Base-by-base conservation (phyloP, 1,140 invertebrate species). In the Drosophila lowei region DNA sequence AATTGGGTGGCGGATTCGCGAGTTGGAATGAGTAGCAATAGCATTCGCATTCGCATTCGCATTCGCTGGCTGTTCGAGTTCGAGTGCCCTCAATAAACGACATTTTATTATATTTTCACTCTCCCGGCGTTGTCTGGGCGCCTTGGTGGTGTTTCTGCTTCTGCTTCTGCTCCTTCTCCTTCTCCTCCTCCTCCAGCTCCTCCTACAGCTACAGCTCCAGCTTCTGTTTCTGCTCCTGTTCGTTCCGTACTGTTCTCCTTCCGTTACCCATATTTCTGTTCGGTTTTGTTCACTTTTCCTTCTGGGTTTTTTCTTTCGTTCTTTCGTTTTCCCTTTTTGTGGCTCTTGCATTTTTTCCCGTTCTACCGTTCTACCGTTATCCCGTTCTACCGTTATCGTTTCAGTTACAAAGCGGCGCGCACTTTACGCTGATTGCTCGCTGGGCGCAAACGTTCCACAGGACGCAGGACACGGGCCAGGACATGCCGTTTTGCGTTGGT, bases 381-480 rank as follows among this genome's bases (percentile, higher is more conserved):
- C n/a, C 43, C 13, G 3, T 25, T 28, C 49, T 63, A 38, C 47
- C 60, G 81, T 88, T 86, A 81, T 88, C 83, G 81, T 81, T 80
- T 81, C 78, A 83, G 78, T 88, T 86, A 81, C 81, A 86, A 86
- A 88, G 81, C 81, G 81, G 76, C 77, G 81, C 83, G 74, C 78
- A 86, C 83, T 86, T 86, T 88, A 86, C 78, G 81, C 83, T 88
- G 81, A 86, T 86, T 86, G 81, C 81, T 77, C 74, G 83, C 74
- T 86, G 83, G 34, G 67, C 42, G 77, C 77, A 77, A 86, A 77
- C 74, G 68, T 86, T 85, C 83, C 67, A 50, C 70, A 74, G 70
- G 71, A 71, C 73, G 57, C 60, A 52, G 49, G 47, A 52, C 48
- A 38, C 46, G 34, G 34, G 34, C 59, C 65, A 44, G 60, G 62